Conservation (phyloP, 2,797 vertebrate species). For the Varecia variegata region DNA sequence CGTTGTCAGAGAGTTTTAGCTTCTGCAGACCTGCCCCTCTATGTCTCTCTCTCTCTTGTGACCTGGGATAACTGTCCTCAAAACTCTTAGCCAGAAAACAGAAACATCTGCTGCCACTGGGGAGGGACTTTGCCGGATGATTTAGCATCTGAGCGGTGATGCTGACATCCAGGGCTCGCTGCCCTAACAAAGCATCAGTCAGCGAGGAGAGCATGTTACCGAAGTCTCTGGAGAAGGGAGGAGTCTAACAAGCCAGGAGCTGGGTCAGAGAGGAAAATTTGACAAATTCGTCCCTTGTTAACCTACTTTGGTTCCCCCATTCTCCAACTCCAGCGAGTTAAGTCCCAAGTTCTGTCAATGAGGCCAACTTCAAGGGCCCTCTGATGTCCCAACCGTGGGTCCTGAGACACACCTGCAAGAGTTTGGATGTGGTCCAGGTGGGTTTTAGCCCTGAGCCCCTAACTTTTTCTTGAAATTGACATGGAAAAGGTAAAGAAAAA, state of each 20-base stretch:
- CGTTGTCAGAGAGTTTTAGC: background rate
- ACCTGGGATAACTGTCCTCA: conserved; percentile 24
- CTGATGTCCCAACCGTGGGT: rapidly evolving
- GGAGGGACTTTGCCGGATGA: background rate
- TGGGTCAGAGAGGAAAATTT: background rate
- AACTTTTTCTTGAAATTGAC: background rate
- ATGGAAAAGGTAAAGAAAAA: background rate
- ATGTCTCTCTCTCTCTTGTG: background rate
- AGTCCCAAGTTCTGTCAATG: background rate
- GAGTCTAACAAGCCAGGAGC: background rate
- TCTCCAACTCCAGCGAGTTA: background rate
- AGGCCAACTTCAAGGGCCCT: background rate
- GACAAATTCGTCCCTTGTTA: background rate
- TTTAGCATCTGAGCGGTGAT: conserved; percentile 1
- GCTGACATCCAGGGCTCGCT: background rate
- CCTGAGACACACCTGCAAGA: rapidly evolving
- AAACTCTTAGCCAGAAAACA: conserved; percentile 52
- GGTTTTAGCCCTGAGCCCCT: background rate
- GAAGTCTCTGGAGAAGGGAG: background rate
- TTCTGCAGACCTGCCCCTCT: background rate
- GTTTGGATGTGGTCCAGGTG: background rate
- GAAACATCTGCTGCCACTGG: conserved; percentile 51
- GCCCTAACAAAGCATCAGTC: background rate
- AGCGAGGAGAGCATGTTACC: rapidly evolving
- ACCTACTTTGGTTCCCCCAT: background rate